phyloP scores from a whole-genome alignment of 2,113 vertebrate species.

The Mohoua ochrocephala region DNA sequence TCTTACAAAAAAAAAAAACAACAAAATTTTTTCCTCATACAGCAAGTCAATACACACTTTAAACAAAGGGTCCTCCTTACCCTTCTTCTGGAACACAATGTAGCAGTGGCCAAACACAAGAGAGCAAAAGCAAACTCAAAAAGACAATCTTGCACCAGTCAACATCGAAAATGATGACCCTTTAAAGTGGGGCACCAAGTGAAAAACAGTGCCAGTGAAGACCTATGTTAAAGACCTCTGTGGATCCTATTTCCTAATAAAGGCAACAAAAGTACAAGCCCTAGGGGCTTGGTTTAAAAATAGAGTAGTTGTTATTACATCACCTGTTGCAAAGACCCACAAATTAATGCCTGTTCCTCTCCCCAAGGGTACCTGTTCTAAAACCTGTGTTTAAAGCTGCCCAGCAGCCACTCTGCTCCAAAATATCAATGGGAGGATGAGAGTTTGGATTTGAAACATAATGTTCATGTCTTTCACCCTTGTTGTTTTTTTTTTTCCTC shows the following conservation, averaged over 20 bases:
- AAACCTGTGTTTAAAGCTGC: background rate
- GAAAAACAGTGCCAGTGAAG: background rate
- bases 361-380: background rate
- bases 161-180: background rate
- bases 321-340: background rate
- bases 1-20: background rate
- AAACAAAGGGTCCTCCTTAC: background rate
- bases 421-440: background rate
- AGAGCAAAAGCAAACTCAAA: background rate
- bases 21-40: background rate
- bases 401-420: background rate
- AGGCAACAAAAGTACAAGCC: background rate
- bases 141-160: background rate
- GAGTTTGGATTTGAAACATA: background rate
- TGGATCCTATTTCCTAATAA: background rate
- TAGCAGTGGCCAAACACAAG: background rate
- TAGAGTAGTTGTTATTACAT: background rate
- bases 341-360: background rate
- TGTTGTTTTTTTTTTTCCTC: rapidly evolving
- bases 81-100: background rate
- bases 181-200: background rate
- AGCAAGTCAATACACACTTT: background rate
- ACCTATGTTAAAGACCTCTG: background rate
- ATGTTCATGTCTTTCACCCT: background rate
- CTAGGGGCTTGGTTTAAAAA: background rate